phyloP scores from a whole-genome alignment of 2,113 vertebrate genomes.

The Nibea coibor region DNA sequence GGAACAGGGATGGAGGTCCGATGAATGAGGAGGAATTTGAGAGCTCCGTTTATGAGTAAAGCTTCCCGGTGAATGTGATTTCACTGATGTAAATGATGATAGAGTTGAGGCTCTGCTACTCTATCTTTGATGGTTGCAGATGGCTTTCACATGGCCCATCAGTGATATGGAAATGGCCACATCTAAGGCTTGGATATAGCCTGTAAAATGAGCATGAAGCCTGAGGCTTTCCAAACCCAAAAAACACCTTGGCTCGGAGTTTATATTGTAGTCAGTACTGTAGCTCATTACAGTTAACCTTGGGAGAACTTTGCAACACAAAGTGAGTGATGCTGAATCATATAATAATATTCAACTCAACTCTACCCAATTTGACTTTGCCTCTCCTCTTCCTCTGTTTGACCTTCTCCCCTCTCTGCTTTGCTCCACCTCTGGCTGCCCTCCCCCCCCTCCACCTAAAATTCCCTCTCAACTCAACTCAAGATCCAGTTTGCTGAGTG shows the following conservation, averaged over 20 bases:
- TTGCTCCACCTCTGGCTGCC: constrained; percentile 48
- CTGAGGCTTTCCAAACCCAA: constrained; percentile 37
- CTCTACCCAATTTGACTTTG: constrained; percentile 55
- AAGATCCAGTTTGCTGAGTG: constrained; percentile 56
- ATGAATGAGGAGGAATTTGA: constrained; percentile 64
- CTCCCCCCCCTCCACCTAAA: constrained; percentile 2
- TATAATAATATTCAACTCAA: constrained; percentile 44
- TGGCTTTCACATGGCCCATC: constrained; percentile 65
- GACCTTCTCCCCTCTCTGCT: constrained; percentile 38
- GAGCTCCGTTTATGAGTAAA: constrained; percentile 61
- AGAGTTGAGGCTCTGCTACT: constrained; percentile 63
- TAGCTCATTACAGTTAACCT: constrained; percentile 74
- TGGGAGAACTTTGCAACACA: constrained; percentile 61
- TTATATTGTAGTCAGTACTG: constrained; percentile 43
- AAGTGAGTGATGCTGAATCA: constrained; percentile 57
- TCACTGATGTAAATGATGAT: constrained; percentile 76
- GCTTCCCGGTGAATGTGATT: constrained; percentile 75
- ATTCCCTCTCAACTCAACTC: constrained; percentile 37
- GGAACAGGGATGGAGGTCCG: constrained; percentile 32
- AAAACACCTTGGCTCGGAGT: constrained; percentile 58
- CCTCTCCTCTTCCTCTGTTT: constrained; percentile 11
- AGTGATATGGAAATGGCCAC: constrained; percentile 72
- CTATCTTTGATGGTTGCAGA: constrained; percentile 67
- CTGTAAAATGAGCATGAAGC: constrained; percentile 62
- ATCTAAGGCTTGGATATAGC: constrained; percentile 56